Conservation (phyloP, 2,888 invertebrate species). For the Lottia gigantea region DNA sequence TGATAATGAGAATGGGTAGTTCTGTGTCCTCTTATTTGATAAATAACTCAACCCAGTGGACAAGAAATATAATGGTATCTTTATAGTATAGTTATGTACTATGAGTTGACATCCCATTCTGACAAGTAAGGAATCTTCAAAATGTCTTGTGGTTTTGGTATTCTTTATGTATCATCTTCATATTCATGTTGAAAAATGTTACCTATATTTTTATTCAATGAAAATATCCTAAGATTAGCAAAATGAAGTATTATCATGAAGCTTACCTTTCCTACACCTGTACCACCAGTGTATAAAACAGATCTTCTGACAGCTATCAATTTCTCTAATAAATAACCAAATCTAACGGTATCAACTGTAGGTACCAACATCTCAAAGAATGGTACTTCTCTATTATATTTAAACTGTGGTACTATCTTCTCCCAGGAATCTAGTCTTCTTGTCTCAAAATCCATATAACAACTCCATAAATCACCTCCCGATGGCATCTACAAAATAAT, state of each 20-base stretch:
- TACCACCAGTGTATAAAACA: slow-evolving; percentile 89
- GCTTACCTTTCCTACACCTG: slow-evolving; percentile 83
- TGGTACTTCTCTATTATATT: slow-evolving; percentile 77
- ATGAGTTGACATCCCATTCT: too few species aligned
- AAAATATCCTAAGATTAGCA: too few species aligned
- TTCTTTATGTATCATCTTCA: too few species aligned
- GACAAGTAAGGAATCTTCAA: too few species aligned
- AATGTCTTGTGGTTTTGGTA: too few species aligned
- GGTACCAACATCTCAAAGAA: slow-evolving; percentile 93
- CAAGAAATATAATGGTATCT: too few species aligned
- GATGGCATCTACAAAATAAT: slow-evolving; percentile 75
- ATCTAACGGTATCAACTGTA: slow-evolving; percentile 89
- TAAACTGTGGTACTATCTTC: slow-evolving; percentile 80
- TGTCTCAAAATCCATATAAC: slow-evolving; percentile 79
- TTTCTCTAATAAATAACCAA: slow-evolving; percentile 83
- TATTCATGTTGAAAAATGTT: too few species aligned
- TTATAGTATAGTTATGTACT: too few species aligned
- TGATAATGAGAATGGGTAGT: too few species aligned
- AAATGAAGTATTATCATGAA: neutral
- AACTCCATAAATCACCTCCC: slow-evolving; percentile 80
- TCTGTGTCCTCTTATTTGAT: too few species aligned
- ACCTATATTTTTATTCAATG: too few species aligned
- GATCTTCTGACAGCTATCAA: slow-evolving; percentile 80
- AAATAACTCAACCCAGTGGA: too few species aligned
- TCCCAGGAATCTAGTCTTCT: slow-evolving; percentile 82